Conservation (phyloP, 2,888 invertebrate genomes). For the Eristalis intricaria region DNA sequence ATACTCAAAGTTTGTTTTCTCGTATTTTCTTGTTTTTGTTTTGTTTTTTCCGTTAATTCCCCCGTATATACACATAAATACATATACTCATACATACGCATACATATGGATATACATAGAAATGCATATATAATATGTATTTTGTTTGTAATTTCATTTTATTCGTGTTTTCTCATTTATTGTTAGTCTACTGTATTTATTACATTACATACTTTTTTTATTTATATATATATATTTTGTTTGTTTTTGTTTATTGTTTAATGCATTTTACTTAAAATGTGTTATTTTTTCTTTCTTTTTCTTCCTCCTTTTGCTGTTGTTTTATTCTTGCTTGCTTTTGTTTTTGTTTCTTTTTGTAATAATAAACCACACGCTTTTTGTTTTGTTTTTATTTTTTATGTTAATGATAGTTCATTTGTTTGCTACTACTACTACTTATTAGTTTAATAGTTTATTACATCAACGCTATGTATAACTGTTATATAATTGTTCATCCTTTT, state of each 20-base stretch:
- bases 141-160: conserved; percentile 34
- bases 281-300: conserved; percentile 10
- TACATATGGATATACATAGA: conserved; percentile 55
- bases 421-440: conserved; percentile 65
- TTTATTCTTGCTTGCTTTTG: conserved; percentile 6
- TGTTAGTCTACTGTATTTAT: conserved; percentile 64
- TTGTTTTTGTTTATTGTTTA: conserved; percentile 55
- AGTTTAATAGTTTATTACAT: conserved; percentile 70
- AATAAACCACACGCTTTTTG: conserved; percentile 49
- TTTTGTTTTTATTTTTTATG: conserved; percentile 26
- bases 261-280: conserved; percentile 53
- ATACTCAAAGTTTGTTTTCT: conserved; percentile 64
- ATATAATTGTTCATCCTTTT: conserved; percentile 68
- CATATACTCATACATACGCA: conserved; percentile 52
- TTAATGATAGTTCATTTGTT: conserved; percentile 62
- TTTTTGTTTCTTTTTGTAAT: conserved; percentile 14
- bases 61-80: conserved; percentile 46
- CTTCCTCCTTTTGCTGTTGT: not conserved
- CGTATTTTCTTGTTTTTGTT: conserved; percentile 33
- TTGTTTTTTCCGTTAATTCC: conserved; percentile 38
- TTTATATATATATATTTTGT: conserved; percentile 23
- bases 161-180: conserved; percentile 71
- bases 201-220: not conserved
- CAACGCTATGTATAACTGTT: conserved; percentile 66
- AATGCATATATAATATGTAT: conserved; percentile 46